Percentiles rank a stretch among this genome's conserved stretches.
phyloP scores from a whole-genome alignment of 53 echinoderm and acorn worm genomes.

The Astropecten irregularis region DNA sequence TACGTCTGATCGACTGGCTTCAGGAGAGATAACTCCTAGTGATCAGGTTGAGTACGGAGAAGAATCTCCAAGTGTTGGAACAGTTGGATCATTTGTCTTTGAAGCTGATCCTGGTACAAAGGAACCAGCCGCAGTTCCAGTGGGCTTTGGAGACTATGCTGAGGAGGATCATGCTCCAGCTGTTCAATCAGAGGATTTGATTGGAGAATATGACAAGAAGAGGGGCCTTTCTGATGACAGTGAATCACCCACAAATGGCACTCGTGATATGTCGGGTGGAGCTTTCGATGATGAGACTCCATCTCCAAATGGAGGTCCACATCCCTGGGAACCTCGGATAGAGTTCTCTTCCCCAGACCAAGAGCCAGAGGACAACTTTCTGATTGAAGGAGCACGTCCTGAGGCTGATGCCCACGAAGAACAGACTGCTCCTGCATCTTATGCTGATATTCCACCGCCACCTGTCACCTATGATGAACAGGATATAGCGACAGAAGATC shows the following conservation, averaged over 20 bases:
- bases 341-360: conserved; percentile 65
- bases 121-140: conserved; percentile 16
- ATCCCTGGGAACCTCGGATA: conserved; percentile 86
- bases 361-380: conserved; percentile 31
- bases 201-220: conserved; percentile 12
- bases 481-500: conserved; percentile 36
- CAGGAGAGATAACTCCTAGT: conserved; percentile 80
- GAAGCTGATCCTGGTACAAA: conserved; percentile 32
- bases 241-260: conserved; percentile 59
- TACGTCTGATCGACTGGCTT: conserved; percentile 48
- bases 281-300: conserved; percentile 72
- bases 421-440: background rate
- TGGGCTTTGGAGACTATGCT: conserved; percentile 64
- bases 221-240: conserved; percentile 42
- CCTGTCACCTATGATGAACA: conserved; percentile 57
- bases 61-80: conserved; percentile 27
- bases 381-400: conserved; percentile 25
- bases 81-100: conserved; percentile 37
- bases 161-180: conserved; percentile 58
- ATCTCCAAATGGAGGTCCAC: conserved; percentile 69
- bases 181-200: background rate
- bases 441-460: conserved; percentile 42
- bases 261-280: background rate
- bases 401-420: conserved; percentile 49
- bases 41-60: conserved; percentile 76